Evolutionary conservation across 2,797 vertebrate species (phyloP).

Genomic region (Gobionotothen gibberifrons): DNA sequence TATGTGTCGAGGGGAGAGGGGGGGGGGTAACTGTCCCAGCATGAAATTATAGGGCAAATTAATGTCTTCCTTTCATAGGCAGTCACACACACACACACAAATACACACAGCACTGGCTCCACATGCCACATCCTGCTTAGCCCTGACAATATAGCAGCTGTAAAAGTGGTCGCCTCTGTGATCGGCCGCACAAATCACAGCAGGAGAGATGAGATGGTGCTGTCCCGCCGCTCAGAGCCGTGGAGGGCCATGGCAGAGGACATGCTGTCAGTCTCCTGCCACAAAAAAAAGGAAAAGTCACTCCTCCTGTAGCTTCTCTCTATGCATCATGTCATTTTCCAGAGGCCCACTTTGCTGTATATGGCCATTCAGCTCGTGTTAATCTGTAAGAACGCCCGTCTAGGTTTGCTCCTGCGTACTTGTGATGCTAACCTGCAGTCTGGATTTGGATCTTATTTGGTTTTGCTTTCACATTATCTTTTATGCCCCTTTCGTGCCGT

Average conservation of each 20-base stretch:
- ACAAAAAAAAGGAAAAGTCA: conserved; percentile 43
- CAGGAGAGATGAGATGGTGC: conserved; percentile 62
- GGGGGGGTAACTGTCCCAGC: conserved; percentile 62
- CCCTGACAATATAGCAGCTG: conserved; percentile 74
- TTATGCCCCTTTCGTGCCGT: conserved; percentile 49
- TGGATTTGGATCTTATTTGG: conserved; percentile 45
- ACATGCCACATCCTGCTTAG: conserved; percentile 75
- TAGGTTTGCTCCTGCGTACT: conserved; percentile 7
- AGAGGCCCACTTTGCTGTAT: conserved; percentile 20
- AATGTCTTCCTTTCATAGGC: conserved; percentile 82
- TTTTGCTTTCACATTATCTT: conserved; percentile 64
- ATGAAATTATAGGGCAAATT: conserved; percentile 84
- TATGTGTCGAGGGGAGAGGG: conserved; percentile 11
- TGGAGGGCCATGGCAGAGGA: conserved; percentile 64
- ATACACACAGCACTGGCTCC: conserved; percentile 63
- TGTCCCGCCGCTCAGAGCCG: conserved; percentile 44
- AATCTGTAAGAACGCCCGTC: conserved; percentile 37
- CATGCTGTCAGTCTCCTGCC: conserved; percentile 73
- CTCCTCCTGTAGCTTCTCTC: conserved; percentile 46
- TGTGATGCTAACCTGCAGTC: conserved; percentile 36
- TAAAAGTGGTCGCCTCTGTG: conserved; percentile 79
- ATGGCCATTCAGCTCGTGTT: conserved; percentile 27
- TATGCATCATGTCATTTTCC: conserved; percentile 52
- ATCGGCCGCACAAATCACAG: conserved; percentile 83
- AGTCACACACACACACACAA: conserved; percentile 49